Evolutionary conservation across 2,888 invertebrate species (phyloP).

Genomic region (Drosophila limbata): DNA sequence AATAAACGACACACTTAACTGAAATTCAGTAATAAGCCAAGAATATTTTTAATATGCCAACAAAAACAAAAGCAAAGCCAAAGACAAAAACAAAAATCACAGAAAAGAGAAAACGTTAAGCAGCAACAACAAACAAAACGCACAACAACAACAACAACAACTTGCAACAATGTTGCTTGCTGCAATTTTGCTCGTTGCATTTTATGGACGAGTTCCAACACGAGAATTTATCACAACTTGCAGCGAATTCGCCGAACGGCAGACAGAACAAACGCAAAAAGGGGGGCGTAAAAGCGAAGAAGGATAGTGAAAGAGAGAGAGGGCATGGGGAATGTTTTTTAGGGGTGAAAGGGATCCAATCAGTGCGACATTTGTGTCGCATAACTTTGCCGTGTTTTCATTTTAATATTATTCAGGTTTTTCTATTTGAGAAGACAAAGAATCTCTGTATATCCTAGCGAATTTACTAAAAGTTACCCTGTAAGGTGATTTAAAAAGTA

Average conservation of each 20-base stretch:
- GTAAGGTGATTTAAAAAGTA: neutral
- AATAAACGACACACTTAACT: constrained; percentile 65
- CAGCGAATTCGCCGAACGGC: constrained; percentile 25
- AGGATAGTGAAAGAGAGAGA: neutral
- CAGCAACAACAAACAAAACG: constrained; percentile 24
- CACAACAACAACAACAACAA: constrained; percentile 14
- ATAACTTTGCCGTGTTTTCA: constrained; percentile 66
- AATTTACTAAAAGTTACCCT: constrained; percentile 14
- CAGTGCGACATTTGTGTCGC: constrained; percentile 70
- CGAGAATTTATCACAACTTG: constrained; percentile 52
- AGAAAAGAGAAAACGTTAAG: neutral
- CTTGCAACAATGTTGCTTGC: constrained; percentile 49
- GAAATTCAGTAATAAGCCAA: constrained; percentile 69
- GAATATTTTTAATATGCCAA: constrained; percentile 58
- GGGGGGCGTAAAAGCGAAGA: constrained; percentile 1
- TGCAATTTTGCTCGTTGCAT: constrained; percentile 47
- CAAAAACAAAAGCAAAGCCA: constrained; percentile 15
- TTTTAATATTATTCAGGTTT: constrained; percentile 56
- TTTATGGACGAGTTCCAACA: constrained; percentile 69
- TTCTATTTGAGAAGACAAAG: constrained; percentile 7
- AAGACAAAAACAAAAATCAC: constrained; percentile 11
- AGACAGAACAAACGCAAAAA: constrained; percentile 9
- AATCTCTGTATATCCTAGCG: neutral
- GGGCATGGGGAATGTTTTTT: neutral
- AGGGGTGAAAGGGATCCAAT: constrained; percentile 29